phyloP scores from a whole-genome alignment of 30 jellyfish, hydroid and myxozoan species.

The Cassiopea xamachana region DNA sequence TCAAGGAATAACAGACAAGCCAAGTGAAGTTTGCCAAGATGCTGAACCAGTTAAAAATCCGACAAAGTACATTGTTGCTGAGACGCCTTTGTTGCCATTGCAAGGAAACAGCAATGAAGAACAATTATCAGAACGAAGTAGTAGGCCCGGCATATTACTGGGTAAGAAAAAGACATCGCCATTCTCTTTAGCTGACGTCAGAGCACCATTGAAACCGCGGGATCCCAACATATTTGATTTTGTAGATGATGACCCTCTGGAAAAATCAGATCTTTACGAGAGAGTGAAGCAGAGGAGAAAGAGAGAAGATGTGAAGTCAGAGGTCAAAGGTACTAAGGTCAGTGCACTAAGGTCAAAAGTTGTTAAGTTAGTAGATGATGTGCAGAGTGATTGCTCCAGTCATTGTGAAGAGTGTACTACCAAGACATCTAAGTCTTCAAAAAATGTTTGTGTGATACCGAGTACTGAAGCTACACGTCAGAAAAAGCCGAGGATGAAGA shows the following conservation, averaged over 20 bases:
- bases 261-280: conserved; percentile 16
- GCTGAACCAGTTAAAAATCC: background rate
- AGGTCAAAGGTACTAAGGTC: background rate
- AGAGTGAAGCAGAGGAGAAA: conserved; percentile 35
- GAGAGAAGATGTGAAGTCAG: background rate
- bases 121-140: background rate
- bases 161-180: conserved; percentile 24
- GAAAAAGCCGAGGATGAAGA: background rate
- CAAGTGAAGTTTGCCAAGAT: background rate
- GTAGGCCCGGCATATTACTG: background rate
- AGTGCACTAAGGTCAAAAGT: background rate
- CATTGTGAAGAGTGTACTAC: background rate
- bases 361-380: background rate
- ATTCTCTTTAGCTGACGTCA: background rate
- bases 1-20: background rate
- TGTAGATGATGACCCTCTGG: conserved; percentile 19
- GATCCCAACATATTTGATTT: conserved; percentile 17
- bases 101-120: background rate
- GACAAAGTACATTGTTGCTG: conserved; percentile 20
- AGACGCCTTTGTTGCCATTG: conserved; percentile 21
- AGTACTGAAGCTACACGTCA: background rate
- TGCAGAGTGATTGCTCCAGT: background rate
- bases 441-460: background rate
- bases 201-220: background rate
- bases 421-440: background rate